Conservation (phyloP, 1,140 invertebrate genomes). For the Drosophila lini region DNA sequence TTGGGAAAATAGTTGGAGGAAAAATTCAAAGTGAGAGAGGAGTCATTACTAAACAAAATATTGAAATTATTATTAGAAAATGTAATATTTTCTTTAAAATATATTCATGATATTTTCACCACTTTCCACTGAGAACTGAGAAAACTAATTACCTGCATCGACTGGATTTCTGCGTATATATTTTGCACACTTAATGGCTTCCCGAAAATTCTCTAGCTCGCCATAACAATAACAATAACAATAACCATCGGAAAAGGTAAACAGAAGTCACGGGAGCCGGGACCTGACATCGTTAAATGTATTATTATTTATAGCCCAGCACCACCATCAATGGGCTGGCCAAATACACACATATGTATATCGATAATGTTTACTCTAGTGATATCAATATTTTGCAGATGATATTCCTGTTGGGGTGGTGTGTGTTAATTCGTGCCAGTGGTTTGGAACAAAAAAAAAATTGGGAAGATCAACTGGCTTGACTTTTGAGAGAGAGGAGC, state of each 20-base stretch:
- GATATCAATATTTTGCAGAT: conserved; percentile 65
- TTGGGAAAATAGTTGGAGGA: not conserved
- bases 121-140: not conserved
- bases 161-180: conserved; percentile 2
- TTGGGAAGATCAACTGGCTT: conserved; percentile 25
- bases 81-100: too few species aligned
- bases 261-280: conserved; percentile 9
- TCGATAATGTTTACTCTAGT: conserved; percentile 56
- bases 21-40: too few species aligned
- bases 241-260: conserved; percentile 31
- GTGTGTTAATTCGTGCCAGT: not conserved
- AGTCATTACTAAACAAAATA: too few species aligned
- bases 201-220: conserved; percentile 14
- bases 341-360: not conserved
- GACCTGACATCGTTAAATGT: conserved; percentile 48
- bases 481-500: conserved; percentile 38
- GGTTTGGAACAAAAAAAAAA: conserved; percentile 2
- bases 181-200: conserved; percentile 24
- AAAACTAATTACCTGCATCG: conserved; percentile 17
- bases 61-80: too few species aligned
- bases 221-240: conserved; percentile 24
- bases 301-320: conserved; percentile 63
- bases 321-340: not conserved
- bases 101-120: not conserved
- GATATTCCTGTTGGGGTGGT: conserved; percentile 11